Evolutionary conservation across 2,888 invertebrate species (phyloP), one percentile per base, ranked within the genome.

Genomic region (Ectemnius cavifrons): DNA sequence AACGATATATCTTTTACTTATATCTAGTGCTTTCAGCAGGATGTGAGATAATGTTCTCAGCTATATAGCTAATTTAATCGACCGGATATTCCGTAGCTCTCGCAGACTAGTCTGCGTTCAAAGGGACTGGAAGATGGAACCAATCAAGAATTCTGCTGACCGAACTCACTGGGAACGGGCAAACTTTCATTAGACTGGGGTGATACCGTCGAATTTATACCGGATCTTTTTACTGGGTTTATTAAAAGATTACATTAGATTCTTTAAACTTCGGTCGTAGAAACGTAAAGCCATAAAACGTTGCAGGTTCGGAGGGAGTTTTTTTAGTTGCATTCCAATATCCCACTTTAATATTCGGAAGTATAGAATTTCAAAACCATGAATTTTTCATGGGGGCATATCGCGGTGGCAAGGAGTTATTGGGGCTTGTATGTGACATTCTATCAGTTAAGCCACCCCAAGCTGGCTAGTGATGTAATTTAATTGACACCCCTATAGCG

Each of bases 401-500:
- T 52, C 52, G 16, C 5, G 52, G 4, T 52, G 6, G 16, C 52
- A 16, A 57, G 56, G 52, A 37, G 47, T 58, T 67, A 72, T 68
- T 64, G 56, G 27, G 67, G 71, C 77, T 63, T 77, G 64, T 47
- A 74, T 63, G 75, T 74, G 80, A 80, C 82, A 72, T 84, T 84
- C 77, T 83, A 85, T 85, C 83, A 83, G 85, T 85, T 82, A 84
- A 85, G 83, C 73, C 79, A 83, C 83, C 87, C 83, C 79, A 83
- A 80, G 80, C 77, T 80, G 80, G 79, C 80, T 79, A 79, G 83
- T 86, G 89, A 88, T 89, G 86, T 90, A 90, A 90, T 90, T 90
- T 88, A 90, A 90, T 90, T 90, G 89, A 88, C 89, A 87, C 89
- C 88, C 86, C 88, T 89, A 89, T 89, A 86, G 87, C 83, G 73